Percentiles rank a stretch among this genome's conserved stretches.
phyloP scores from a whole-genome alignment of 2,888 invertebrate species.

The Abrostola triplasia region DNA sequence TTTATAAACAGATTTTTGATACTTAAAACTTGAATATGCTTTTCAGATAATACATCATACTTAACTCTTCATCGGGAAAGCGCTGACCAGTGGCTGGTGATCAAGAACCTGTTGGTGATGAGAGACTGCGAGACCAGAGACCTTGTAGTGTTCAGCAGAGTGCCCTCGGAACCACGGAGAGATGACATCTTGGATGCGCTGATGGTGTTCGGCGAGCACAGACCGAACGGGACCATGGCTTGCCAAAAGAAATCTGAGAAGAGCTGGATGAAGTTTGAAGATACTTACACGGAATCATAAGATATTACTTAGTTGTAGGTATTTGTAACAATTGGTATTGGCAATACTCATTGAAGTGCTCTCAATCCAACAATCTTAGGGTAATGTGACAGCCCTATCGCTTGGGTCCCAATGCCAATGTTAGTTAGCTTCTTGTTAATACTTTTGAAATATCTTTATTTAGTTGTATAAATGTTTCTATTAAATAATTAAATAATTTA shows the following conservation, averaged over 20 bases:
- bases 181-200: constrained; percentile 56
- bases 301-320: no score
- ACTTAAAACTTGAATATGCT: not conserved
- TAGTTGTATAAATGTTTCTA: no score
- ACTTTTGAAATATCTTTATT: no score
- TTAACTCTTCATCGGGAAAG: constrained; percentile 54
- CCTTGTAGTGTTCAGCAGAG: constrained; percentile 61
- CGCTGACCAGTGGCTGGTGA: constrained; percentile 68
- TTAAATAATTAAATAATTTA: no score
- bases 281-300: not conserved
- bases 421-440: no score
- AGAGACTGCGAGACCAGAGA: constrained; percentile 67
- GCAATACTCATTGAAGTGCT: no score
- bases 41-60: constrained; percentile 52
- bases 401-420: no score
- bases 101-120: constrained; percentile 65
- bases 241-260: constrained; percentile 38
- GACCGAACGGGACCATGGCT: constrained; percentile 48
- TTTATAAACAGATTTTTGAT: no score
- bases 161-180: constrained; percentile 39
- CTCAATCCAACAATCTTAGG: no score
- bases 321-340: no score
- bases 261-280: constrained; percentile 15
- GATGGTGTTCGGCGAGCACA: constrained; percentile 55
- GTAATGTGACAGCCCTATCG: no score